These are phyloP conservation scores for Amblyopsis rosae DNA, from an alignment of 2,113 vertebrate genomes.

Conservation along the genomic window DNA sequence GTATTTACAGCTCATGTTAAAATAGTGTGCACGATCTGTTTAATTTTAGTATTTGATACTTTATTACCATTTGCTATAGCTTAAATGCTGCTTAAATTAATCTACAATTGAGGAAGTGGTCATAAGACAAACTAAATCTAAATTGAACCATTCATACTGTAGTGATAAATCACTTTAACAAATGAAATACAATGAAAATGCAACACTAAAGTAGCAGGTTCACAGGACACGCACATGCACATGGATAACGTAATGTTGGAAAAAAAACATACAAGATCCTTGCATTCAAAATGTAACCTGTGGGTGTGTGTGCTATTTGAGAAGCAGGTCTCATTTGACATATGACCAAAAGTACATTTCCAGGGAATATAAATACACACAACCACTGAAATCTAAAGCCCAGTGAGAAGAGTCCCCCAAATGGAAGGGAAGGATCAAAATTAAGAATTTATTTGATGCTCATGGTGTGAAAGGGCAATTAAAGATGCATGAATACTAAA, in stretches of 20 bases:
- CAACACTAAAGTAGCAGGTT: background rate
- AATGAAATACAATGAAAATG: background rate
- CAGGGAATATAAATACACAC: slow-evolving; percentile 40
- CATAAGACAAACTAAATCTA: slow-evolving; percentile 3
- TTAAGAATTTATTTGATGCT: background rate
- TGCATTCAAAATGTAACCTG: slow-evolving; percentile 15
- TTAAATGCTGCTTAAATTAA: slow-evolving; percentile 8
- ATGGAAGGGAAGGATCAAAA: background rate
- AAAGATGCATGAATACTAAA: background rate
- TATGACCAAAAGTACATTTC: slow-evolving; percentile 30
- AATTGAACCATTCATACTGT: background rate
- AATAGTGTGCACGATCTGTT: slow-evolving; percentile 54
- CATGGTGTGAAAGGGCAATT: slow-evolving; percentile 7
- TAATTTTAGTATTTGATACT: slow-evolving; percentile 39
- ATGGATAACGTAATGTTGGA: background rate
- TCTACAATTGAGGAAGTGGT: background rate
- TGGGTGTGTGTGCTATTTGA: slow-evolving; percentile 36
- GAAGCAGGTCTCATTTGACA: slow-evolving; percentile 32
- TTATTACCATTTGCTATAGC: slow-evolving; percentile 39
- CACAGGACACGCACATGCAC: slow-evolving; percentile 1
- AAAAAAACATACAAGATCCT: background rate
- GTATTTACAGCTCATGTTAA: slow-evolving; percentile 45
- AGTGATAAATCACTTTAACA: background rate
- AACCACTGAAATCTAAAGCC: slow-evolving; percentile 42
- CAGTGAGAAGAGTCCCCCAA: background rate